Evolutionary conservation across 2,797 vertebrate species (phyloP), one percentile per base, ranked within the genome.

Genomic region (Hippocampus kuda): DNA sequence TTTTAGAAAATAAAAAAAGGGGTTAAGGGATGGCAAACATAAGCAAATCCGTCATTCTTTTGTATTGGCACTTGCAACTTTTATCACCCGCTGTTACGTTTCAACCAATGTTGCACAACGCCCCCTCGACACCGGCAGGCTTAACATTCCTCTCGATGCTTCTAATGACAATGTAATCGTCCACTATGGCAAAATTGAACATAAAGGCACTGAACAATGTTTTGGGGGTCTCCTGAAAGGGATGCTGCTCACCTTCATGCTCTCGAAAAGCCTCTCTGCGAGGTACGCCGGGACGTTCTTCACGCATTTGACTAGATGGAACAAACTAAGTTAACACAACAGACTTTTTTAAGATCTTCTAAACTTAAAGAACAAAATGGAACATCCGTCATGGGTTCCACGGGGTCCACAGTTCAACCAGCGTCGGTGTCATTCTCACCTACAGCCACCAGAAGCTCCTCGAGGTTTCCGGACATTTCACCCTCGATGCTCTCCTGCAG

Each of bases 401-500:
- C 6, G 5, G 57, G 56, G 11, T 46, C 44, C 44, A 46, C 46
- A 48, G 49, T 51, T 24, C n/a, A 24, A 54, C n/a, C 42, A 64
- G 42, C 8, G 10, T n/a, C 20, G 1, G 24, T 16, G 22, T n/a
- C 27, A 56, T 15, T 9, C 86, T 80, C 89, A 96, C 94, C 94
- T 51, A 95, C 82, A 30, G 94, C 91, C 77, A 96, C 87, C 0
- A 97, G 88, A 1, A 95, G 79, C 7, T 91, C 76, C 84, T 93
- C 89, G 74, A 94, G 84, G 70, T 84, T 34, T 30, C 94, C 94
- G 18, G 93, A 94, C 84, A 94, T 91, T 86, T 97, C 95, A 9
- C 89, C 83, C 80, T 92, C 89, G 44, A 97, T 92, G 85, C 92
- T 95, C 64, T 95, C 90, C 85, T 94, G 93, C 59, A 97, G 89